Percentiles rank a stretch among this genome's conserved stretches.
Evolutionary conservation across 2,888 invertebrate species (phyloP).

Genomic region (Autographa gamma): DNA sequence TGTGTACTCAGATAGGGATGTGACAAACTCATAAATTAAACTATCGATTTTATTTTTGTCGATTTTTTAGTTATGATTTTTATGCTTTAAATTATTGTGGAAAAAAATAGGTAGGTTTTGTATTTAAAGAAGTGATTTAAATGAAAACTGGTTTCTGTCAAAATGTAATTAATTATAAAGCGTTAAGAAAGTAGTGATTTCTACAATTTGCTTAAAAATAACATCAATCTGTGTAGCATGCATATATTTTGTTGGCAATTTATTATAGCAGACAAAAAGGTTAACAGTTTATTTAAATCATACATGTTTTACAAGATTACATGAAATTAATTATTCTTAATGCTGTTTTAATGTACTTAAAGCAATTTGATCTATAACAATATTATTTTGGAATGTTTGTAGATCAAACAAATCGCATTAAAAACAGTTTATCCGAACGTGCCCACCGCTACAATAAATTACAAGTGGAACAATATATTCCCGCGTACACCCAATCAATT

Average conservation of each 20-base stretch:
- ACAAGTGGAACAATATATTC: slow-evolving; percentile 57
- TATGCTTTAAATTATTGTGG: slow-evolving; percentile 47
- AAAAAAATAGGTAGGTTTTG: slow-evolving; percentile 14
- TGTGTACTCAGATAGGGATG: slow-evolving; percentile 65
- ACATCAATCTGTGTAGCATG: neutral
- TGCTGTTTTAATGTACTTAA: too few species aligned
- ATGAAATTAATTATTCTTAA: neutral
- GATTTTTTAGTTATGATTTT: slow-evolving; percentile 48
- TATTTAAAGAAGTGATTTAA: slow-evolving; percentile 8
- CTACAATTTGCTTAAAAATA: neutral
- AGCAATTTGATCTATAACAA: neutral
- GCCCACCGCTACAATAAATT: slow-evolving; percentile 43
- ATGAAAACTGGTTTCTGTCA: slow-evolving; percentile 29
- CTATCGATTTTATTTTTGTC: slow-evolving; percentile 64
- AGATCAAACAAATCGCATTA: neutral
- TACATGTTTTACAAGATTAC: neutral
- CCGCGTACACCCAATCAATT: slow-evolving; percentile 68
- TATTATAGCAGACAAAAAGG: neutral
- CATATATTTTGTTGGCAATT: neutral
- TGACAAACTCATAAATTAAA: slow-evolving; percentile 69
- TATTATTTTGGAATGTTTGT: neutral
- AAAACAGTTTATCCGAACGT: slow-evolving; percentile 18
- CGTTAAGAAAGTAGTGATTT: neutral
- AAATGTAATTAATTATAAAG: neutral
- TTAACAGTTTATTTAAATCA: neutral